Evolutionary conservation across 2,113 vertebrate species (phyloP).

Genomic region (Phyllostomus hastatus): DNA sequence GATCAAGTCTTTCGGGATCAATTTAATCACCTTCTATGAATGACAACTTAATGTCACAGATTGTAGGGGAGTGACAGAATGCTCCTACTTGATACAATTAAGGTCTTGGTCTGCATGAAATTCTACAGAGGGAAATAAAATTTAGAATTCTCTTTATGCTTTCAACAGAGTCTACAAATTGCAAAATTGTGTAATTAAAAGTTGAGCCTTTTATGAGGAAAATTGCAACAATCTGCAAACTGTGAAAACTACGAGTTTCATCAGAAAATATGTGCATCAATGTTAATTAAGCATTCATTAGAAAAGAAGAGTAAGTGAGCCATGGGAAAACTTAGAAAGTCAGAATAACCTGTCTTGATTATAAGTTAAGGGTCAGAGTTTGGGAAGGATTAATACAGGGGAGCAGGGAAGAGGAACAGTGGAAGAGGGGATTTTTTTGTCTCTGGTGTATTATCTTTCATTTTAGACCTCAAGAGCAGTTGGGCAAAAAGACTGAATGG

Average conservation of each 20-base stretch:
- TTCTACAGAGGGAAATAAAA: neutral
- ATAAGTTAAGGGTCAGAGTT: constrained; percentile 22
- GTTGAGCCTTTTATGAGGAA: neutral
- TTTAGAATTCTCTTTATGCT: neutral
- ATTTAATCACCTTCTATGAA: neutral
- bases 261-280: constrained; percentile 25
- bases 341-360: constrained; percentile 63
- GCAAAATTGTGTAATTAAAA: constrained; percentile 12
- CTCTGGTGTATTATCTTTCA: neutral
- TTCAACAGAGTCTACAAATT: neutral
- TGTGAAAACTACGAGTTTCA: constrained; percentile 52
- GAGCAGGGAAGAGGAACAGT: neutral
- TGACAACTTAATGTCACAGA: neutral
- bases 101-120: neutral
- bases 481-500: neutral
- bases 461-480: constrained; percentile 16
- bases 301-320: constrained; percentile 43
- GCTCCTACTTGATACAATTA: neutral
- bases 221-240: neutral
- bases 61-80: neutral
- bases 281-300: constrained; percentile 73
- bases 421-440: neutral
- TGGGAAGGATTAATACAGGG: neutral
- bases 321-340: constrained; percentile 29
- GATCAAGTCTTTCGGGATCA: neutral